A percentile compares a stretch with the other conserved stretches of the same genome.
phyloP scores from a whole-genome alignment of 1,140 invertebrate species.

The Physella acuta region DNA sequence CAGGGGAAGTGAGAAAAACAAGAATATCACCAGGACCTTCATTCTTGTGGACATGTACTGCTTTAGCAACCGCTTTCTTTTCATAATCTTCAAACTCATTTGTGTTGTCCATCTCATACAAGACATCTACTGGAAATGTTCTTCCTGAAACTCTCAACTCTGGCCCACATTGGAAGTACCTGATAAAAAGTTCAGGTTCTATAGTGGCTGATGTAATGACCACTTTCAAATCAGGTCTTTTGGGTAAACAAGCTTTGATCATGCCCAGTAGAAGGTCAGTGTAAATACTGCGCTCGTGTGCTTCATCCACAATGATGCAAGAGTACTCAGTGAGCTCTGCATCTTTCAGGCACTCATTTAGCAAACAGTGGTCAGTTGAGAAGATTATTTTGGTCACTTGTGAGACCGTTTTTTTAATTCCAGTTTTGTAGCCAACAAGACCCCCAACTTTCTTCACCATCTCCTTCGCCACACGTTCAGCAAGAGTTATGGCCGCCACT shows the following conservation, averaged over 20 bases:
- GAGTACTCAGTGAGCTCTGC: slow-evolving; percentile 65
- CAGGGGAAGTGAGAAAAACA: slow-evolving; percentile 83
- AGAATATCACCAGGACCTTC: slow-evolving; percentile 92
- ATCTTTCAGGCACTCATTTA: slow-evolving; percentile 88
- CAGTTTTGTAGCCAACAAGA: slow-evolving; percentile 63
- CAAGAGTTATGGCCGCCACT: slow-evolving; percentile 53
- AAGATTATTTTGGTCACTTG: slow-evolving; percentile 80
- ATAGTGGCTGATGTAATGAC: slow-evolving; percentile 59
- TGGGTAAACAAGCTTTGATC: slow-evolving; percentile 65
- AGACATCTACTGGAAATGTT: slow-evolving; percentile 85
- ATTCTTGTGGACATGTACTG: slow-evolving; percentile 88
- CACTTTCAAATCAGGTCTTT: slow-evolving; percentile 44
- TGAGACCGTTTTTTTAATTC: slow-evolving; percentile 69
- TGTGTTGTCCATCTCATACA: slow-evolving; percentile 81
- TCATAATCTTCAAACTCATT: slow-evolving; percentile 78
- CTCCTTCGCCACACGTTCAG: slow-evolving; percentile 51
- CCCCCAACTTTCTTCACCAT: slow-evolving; percentile 43
- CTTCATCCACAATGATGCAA: slow-evolving; percentile 92
- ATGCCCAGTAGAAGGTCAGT: slow-evolving; percentile 89
- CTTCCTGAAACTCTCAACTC: slow-evolving; percentile 92
- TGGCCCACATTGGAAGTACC: slow-evolving; percentile 79
- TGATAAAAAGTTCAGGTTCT: slow-evolving; percentile 62
- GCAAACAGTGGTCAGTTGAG: slow-evolving; percentile 97
- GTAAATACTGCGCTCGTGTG: slow-evolving; percentile 92
- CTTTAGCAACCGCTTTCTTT: slow-evolving; percentile 89